Percentiles rank a stretch among this genome's conserved stretches.
These are phyloP conservation scores for Polypedilum pembai DNA, from an alignment of 1,140 invertebrate species.

Conservation along the genomic window DNA sequence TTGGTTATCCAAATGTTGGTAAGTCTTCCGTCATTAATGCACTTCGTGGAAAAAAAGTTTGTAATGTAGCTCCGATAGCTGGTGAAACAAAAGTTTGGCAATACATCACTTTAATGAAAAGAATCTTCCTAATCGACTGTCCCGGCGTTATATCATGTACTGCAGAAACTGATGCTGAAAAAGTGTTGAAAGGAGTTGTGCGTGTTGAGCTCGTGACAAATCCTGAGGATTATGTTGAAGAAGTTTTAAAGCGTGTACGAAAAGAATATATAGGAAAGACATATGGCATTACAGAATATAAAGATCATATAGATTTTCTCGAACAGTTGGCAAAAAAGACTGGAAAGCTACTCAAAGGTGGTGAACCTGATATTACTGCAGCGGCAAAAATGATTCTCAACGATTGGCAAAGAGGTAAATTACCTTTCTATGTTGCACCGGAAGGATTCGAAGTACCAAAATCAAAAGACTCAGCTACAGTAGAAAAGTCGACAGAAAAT, in stretches of 20 bases:
- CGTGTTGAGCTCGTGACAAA: conserved; percentile 89
- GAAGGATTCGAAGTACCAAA: conserved; percentile 61
- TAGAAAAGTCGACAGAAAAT: conserved; percentile 32
- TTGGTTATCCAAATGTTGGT: conserved; percentile 98
- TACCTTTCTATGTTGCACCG: conserved; percentile 89
- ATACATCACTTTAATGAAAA: conserved; percentile 95
- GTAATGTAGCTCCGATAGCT: conserved; percentile 97
- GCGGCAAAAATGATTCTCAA: conserved; percentile 94
- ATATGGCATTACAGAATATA: conserved; percentile 80
- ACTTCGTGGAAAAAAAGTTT: conserved; percentile 87
- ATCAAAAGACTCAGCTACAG: conserved; percentile 36
- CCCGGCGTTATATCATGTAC: conserved; percentile 97
- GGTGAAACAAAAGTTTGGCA: conserved; percentile 99
- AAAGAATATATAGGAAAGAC: conserved; percentile 85
- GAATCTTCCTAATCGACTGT: conserved; percentile 98
- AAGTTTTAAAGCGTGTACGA: conserved; percentile 81
- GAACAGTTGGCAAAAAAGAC: conserved; percentile 78
- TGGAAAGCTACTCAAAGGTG: conserved; percentile 91
- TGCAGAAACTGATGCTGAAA: conserved; percentile 85
- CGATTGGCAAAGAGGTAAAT: conserved; percentile 96
- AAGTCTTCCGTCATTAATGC: conserved; percentile 99
- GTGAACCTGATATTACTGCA: conserved; percentile 84
- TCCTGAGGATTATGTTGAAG: conserved; percentile 90
- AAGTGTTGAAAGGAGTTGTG: conserved; percentile 93
- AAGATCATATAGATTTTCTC: conserved; percentile 77